These are phyloP conservation scores for Halictus rubicundus DNA, from an alignment of 1,140 invertebrate genomes.

Conservation along the genomic window DNA sequence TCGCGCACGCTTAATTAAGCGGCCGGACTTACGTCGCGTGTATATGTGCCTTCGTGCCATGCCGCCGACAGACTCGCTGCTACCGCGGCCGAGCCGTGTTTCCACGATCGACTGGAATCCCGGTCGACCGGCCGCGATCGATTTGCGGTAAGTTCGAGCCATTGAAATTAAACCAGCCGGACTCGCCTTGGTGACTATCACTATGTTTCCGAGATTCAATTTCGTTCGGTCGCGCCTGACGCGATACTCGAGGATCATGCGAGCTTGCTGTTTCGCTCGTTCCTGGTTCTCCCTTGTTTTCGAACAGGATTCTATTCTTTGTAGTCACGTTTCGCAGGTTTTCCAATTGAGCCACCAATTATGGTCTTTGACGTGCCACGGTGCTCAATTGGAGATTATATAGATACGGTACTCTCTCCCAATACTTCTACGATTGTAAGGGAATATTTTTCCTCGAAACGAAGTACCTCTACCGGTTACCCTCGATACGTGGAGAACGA, in stretches of 20 bases:
- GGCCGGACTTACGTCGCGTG: slow-evolving; percentile 50
- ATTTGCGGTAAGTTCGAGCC: slow-evolving; percentile 29
- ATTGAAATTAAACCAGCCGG: slow-evolving; percentile 26
- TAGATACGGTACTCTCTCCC: no score
- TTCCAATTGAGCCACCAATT: no score
- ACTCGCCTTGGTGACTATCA: not conserved
- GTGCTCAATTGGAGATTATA: no score
- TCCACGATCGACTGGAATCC: slow-evolving; percentile 32
- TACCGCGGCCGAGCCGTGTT: not conserved
- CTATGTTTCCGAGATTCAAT: slow-evolving; percentile 12
- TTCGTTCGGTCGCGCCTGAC: not conserved
- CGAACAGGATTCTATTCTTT: no score
- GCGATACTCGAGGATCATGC: not conserved
- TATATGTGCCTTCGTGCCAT: not conserved
- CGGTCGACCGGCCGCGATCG: slow-evolving; percentile 20
- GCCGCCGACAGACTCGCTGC: no score
- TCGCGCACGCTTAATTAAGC: slow-evolving; percentile 64
- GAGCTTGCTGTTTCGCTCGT: not conserved
- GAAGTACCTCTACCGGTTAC: no score
- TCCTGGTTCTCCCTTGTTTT: no score
- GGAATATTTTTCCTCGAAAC: no score
- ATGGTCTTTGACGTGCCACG: no score
- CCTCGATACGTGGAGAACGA: no score
- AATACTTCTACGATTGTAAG: no score
- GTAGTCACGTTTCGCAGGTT: no score